Evolutionary conservation across 1,140 invertebrate genomes (phyloP), one percentile per base, ranked within the genome.

Genomic region (Paraescarpia echinospica): DNA sequence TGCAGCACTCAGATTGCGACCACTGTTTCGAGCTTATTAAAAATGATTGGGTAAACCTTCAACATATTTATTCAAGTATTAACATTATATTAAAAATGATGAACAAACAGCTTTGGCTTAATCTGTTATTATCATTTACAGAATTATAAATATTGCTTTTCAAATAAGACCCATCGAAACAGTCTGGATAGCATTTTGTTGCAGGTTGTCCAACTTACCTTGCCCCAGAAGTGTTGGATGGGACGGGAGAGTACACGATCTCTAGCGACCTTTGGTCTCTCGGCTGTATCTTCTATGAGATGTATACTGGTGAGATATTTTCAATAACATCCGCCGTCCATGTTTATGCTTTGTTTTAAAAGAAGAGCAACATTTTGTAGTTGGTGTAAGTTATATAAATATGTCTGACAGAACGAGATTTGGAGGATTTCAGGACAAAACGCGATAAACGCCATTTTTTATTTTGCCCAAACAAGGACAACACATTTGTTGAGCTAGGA

Each of bases 181-280:
- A 14, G 27, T 77, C 8, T 41, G 41, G 41, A 41, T 41, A 41
- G 4, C 41, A 41, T 77, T 77, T 77, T 77, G 59, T 77, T 77
- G 59, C 22, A 77, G 59, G 59, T 31, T 91, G 94, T 88, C 91
- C 94, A 27, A 94, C 94, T 35, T 96, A 96, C 93, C 95, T 95
- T 93, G 95, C 96, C 1, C 96, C 96, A 34, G 96, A 96, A 92
- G 94, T 96, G 27, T 93, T 96, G 77, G 94, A 95, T 89, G 95
- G 95, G 22, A 90, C 59, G 34, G 94, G 93, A 91, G 95, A 95
- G 34, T 94, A 94, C 34, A 94, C 93, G 8, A 93, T 96, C 9
- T 48, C 94, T 9, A 95, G 94, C 94, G 96, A 96, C 92, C 92
- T 96, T 2, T 96, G 96, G 96, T 95, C 96, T 34, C 94, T 96